phyloP scores from a whole-genome alignment of 2,113 vertebrate genomes.

The Natator depressus region DNA sequence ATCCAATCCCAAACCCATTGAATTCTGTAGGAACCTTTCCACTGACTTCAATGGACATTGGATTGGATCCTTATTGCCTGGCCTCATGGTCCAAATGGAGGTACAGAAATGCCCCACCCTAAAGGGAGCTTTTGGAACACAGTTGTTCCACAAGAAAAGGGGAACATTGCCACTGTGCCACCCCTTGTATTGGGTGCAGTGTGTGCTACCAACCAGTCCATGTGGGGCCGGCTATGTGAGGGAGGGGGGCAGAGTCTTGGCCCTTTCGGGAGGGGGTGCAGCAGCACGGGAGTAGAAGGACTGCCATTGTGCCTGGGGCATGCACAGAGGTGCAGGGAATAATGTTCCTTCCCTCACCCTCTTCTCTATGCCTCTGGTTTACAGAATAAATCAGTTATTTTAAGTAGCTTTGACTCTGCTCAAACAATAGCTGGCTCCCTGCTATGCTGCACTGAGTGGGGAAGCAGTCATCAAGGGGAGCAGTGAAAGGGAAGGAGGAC shows the following conservation, averaged over 20 bases:
- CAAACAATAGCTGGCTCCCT: rapidly evolving
- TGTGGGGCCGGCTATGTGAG: neutral
- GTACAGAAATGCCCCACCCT: neutral
- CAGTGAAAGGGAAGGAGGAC: neutral
- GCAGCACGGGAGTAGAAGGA: neutral
- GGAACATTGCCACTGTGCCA: neutral
- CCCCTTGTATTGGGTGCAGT: neutral
- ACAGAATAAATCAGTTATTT: rapidly evolving
- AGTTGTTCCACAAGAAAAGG: neutral
- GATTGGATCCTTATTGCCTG: neutral
- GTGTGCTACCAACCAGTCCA: neutral
- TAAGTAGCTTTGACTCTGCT: neutral
- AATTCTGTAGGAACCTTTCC: neutral
- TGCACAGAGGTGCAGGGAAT: neutral
- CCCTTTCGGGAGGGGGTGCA: neutral
- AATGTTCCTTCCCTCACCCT: neutral
- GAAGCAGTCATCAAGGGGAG: neutral
- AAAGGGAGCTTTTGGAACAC: neutral
- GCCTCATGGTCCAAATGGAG: neutral
- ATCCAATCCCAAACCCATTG: neutral
- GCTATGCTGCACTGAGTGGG: rapidly evolving
- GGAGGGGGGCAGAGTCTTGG: neutral
- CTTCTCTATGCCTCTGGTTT: neutral
- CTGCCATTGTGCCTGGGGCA: neutral
- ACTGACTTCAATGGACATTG: neutral